A percentile compares a stretch with the other conserved stretches of the same genome.
Conservation (phyloP, 2,113 vertebrate genomes). For the Barbus barbus region DNA sequence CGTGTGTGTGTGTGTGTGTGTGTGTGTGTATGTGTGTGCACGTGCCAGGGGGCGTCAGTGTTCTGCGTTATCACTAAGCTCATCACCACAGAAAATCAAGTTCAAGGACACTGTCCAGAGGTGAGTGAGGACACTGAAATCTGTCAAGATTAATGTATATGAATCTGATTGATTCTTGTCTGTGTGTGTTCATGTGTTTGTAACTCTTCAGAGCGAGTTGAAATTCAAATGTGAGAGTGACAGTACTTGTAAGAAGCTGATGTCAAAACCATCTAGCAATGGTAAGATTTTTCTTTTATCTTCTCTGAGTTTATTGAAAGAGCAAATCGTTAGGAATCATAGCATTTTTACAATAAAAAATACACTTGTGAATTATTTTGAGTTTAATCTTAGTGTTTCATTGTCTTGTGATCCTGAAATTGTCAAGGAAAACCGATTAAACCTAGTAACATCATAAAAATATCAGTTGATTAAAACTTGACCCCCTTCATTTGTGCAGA, state of each 20-base stretch:
- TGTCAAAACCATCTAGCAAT: constrained; percentile 65
- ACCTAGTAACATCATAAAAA: background rate
- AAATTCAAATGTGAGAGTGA: constrained; percentile 66
- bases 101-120: constrained; percentile 88
- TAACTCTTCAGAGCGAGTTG: constrained; percentile 64
- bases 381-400: background rate
- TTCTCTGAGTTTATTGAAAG: background rate
- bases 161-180: constrained; percentile 3
- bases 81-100: constrained; percentile 88
- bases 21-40: constrained; percentile 15
- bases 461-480: no score
- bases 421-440: background rate
- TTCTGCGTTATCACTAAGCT: constrained; percentile 93
- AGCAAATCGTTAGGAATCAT: background rate
- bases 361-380: no score
- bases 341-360: background rate
- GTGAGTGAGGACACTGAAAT: constrained; percentile 65
- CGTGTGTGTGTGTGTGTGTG: background rate
- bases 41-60: constrained; percentile 84
- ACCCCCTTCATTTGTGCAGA: no score
- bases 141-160: background rate
- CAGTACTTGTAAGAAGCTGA: constrained; percentile 58
- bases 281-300: constrained; percentile 62
- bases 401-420: background rate
- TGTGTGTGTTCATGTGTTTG: background rate